Evolutionary conservation across 2,797 vertebrate species (phyloP).

Genomic region (Danio albolineatus): DNA sequence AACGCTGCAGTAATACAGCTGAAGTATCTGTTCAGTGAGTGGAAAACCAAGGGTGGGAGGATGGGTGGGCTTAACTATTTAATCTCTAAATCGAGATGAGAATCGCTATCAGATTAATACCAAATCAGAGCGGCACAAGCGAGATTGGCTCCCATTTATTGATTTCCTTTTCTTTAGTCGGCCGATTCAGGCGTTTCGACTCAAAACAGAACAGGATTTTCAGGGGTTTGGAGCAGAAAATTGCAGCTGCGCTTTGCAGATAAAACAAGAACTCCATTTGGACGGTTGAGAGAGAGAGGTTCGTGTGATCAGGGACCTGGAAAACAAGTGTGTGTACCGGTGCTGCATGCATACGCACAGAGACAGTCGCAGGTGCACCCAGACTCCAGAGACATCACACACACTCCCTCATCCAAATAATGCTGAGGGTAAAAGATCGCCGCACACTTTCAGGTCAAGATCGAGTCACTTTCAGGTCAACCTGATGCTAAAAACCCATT

Average conservation of each 20-base stretch:
- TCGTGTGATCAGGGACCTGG: conserved; percentile 14
- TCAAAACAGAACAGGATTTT: conserved; percentile 71
- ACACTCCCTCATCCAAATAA: neutral
- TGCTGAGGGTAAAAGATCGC: neutral
- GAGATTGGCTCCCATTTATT: conserved; percentile 73
- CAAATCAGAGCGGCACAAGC: conserved; percentile 70
- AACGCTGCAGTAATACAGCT: conserved; percentile 40
- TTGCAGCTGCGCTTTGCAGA: conserved; percentile 67
- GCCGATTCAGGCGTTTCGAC: conserved; percentile 67
- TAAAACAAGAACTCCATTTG: conserved; percentile 64
- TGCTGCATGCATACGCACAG: neutral
- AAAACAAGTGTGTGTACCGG: conserved; percentile 27
- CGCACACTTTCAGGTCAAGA: conserved; percentile 14
- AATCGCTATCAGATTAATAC: conserved; percentile 71
- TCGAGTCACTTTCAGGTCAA: conserved; percentile 32
- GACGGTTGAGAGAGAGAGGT: conserved; percentile 7
- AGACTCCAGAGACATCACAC: neutral
- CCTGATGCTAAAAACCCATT: conserved; percentile 2
- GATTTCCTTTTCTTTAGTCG: conserved; percentile 69
- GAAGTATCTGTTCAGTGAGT: conserved; percentile 53
- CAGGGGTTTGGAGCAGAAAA: conserved; percentile 69
- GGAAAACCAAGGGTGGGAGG: conserved; percentile 47
- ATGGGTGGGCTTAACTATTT: conserved; percentile 71
- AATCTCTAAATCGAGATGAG: conserved; percentile 68
- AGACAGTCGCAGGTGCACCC: conserved; percentile 8